Evolutionary conservation across 2,113 vertebrate species (phyloP), one percentile per base, ranked within the genome.

Genomic region (Hippocampus barbouri): DNA sequence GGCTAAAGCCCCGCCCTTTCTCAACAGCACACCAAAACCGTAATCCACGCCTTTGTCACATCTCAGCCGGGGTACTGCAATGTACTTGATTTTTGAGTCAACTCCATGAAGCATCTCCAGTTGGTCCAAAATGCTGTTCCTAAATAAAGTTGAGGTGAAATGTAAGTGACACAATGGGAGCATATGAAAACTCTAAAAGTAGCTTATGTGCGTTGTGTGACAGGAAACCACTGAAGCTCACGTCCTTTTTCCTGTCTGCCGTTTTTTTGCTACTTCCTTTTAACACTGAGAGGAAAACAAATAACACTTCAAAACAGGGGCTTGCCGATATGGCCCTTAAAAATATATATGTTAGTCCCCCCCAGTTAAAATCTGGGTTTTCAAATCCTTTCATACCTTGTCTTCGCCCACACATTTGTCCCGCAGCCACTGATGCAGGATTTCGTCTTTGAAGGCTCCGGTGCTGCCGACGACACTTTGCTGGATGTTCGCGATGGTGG

Each of bases 401-500:
- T 98, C 97, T 83, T 98, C 97, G 70, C 92, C 94, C 38, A 94
- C 90, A 70, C 96, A 98, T 81, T 93, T 97, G 71, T 99, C 98
- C 79, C 93, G 91, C 3, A 99, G 94, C 97, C 98, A 99, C 80
- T 98, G 96, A 75, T 91, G 92, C n/a, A 99, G 88, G 81, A 97
- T 95, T 86, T 98, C 98, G 56, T 98, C 97, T 83, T 98, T 98
- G 88, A 98, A 98, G 0, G 96, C 97, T 0, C 97, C 97, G 0
- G 96, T 98, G 83, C 98, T 99, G 60, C 97, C 98, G 62, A 98
- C 96, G 0, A 96, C 98, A 43, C 97, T 98, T 85, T 98, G 96
- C 11, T 99, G 97, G 84, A 99, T 99, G 91, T 97, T 97, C 57
- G 97, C 97, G 54, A 99, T 98, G 21, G 97, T 99, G n/a, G 94